Base-by-base conservation (phyloP, 2,888 invertebrate genomes). In the Melanostoma scalare region DNA sequence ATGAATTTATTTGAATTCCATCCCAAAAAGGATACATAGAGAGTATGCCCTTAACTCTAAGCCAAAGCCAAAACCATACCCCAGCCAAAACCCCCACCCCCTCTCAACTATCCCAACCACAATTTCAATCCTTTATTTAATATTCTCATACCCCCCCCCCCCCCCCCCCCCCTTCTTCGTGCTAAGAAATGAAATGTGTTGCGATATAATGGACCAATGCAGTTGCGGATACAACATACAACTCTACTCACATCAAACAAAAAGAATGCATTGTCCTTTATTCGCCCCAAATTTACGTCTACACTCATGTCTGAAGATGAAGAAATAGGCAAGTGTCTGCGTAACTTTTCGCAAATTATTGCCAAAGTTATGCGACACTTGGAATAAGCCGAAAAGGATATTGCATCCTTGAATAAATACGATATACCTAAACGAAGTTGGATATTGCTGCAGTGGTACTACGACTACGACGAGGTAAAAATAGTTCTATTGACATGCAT, bases 361-460 rank as follows among this genome's bases (percentile, higher is more conserved):
- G 85, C 86, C 86, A 88, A 88, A 88, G 86, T 88, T 87, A 81
- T 85, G 86, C 87, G 87, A 87, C 88, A 87, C 87, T 87, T 88
- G 87, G 86, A 86, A 87, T 86, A 87, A 87, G 38, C 63, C 87
- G 63, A 63, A 72, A 87, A 86, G 85, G 81, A 86, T 86, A 86
- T 84, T 71, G 58, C 73, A 76, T 71, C 60, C 76, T 65, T 58
- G 50, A 74, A 84, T 84, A 65, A 71, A 67, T 60, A 71, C 58
- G 20, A 5, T 30, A 1, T 42, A 35, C 35, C n/a, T 31, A 3
- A 1, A 33, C 33, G 9, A 60, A 72, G 58, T 80, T 53, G 44
- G 67, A 68, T 67, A 77, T 68, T 56, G 68, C 53, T 69, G 67
- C 78, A 77, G 44, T 63, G 63, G 78, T 68, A 58, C 73, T 30